Evolutionary conservation across 2,888 invertebrate species (phyloP).

Genomic region (Lissocephala sabroskyi): DNA sequence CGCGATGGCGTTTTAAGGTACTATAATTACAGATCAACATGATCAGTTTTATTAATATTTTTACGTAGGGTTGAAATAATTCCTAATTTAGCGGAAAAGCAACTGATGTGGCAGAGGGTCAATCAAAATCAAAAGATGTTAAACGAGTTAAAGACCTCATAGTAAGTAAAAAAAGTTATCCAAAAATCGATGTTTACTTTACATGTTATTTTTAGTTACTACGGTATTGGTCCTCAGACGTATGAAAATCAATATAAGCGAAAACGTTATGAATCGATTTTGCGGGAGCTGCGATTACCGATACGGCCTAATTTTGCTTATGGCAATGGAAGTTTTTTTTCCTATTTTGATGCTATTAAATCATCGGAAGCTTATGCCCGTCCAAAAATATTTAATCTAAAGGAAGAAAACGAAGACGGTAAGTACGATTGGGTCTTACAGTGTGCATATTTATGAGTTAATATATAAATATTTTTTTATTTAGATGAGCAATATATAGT

Average conservation of each 20-base stretch:
- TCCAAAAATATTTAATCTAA: conserved; percentile 43
- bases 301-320: conserved; percentile 51
- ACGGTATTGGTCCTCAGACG: conserved; percentile 68
- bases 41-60: background rate
- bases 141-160: conserved; percentile 50
- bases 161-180: conserved; percentile 31
- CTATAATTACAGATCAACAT: too few species aligned
- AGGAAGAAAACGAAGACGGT: conserved; percentile 46
- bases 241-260: conserved; percentile 46
- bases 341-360: conserved; percentile 56
- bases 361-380: conserved; percentile 42
- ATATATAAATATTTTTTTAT: conserved; percentile 23
- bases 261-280: conserved; percentile 49
- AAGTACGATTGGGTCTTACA: background rate
- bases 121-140: conserved; percentile 55
- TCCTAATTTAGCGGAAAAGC: conserved; percentile 62
- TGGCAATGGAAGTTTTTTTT: conserved; percentile 56
- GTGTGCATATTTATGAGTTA: background rate
- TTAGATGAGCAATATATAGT: conserved; percentile 95
- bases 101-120: conserved; percentile 48
- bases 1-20: conserved; percentile 88
- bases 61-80: conserved; percentile 68
- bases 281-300: conserved; percentile 46
- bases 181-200: background rate
- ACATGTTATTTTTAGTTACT: conserved; percentile 41